Evolutionary conservation across 2,113 vertebrate species (phyloP), one percentile per base, ranked within the genome.

Genomic region (Redunca redunca): DNA sequence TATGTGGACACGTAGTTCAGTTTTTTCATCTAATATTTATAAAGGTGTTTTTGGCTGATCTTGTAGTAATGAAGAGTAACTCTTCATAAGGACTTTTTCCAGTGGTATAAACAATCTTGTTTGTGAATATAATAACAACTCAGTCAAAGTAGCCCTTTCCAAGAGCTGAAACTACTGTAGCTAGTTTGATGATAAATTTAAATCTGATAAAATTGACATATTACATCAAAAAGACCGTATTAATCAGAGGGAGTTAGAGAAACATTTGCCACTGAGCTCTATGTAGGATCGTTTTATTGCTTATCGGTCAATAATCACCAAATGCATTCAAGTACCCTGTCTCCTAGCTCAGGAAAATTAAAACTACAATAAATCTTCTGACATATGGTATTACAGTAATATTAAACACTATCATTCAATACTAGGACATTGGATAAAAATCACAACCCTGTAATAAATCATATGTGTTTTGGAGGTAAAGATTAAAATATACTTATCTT

Each of bases 131-230:
- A 97, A 92, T 89, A 74, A 55, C 16, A 94, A 5, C 19, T 91
- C 74, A 92, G 28, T 94, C 88, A 96, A 97, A 98, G 77, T 12
- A 90, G 53, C 50, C 50, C 53, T 94, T 80, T 98, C 40, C 89
- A 64, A 83, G 55, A 98, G 28, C 30, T 89, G 7, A 97, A 97
- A 93, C 0, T 30, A 94, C 17, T 53, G 14, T 2, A 88, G 80
- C 46, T 97, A 71, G 67, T 97, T 92, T 93, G 28, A 97, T 94
- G 84, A 97, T 90, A 94, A 97, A 94, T 96, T 95, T 60, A 50
- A 97, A 98, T 97, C 88, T 82, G 96, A 98, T 90, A 94, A 98
- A 98, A 98, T 46, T 92, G 88, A 97, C 90, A 88, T 28, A 95
- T 90, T 92, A 95, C 16, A 96, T 88, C 81, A 88, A 97, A 95